These are phyloP conservation scores for Drosophila mayaguana DNA, from an alignment of 2,888 invertebrate species.

Conservation along the genomic window DNA sequence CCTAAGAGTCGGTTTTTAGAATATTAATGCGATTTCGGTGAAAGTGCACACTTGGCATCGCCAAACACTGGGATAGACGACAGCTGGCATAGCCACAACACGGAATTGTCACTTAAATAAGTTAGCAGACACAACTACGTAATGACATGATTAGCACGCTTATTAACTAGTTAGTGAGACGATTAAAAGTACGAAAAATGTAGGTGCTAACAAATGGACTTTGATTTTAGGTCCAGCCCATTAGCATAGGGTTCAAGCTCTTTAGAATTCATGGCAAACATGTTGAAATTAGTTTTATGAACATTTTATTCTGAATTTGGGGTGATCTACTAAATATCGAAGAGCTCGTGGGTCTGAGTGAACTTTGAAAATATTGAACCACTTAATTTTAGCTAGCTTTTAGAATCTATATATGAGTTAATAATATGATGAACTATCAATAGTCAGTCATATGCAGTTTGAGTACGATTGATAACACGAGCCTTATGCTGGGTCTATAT, in stretches of 20 bases:
- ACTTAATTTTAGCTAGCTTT: not conserved
- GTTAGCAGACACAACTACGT: not conserved
- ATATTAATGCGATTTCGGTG: conserved; percentile 66
- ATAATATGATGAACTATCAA: not conserved
- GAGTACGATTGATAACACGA: not conserved
- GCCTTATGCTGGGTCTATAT: not conserved
- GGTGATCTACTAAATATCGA: no score
- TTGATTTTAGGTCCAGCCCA: not conserved
- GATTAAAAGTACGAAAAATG: not conserved
- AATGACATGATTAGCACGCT: not conserved
- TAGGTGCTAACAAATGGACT: no score
- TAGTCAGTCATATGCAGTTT: no score
- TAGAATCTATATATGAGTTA: no score
- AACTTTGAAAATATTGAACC: not conserved
- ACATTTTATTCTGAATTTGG: not conserved
- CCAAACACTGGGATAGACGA: conserved; percentile 31
- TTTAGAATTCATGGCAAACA: not conserved
- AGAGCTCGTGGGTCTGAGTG: not conserved
- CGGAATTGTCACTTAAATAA: conserved; percentile 35
- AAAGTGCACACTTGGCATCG: conserved; percentile 59
- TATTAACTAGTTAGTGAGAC: not conserved
- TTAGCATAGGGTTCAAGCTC: not conserved
- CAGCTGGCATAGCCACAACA: conserved; percentile 40
- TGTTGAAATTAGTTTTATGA: not conserved
- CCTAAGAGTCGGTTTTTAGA: conserved; percentile 32